Percentiles rank a stretch among this genome's conserved stretches.
Evolutionary conservation across 2,113 vertebrate genomes (phyloP).

Genomic region (Globicephala melas): DNA sequence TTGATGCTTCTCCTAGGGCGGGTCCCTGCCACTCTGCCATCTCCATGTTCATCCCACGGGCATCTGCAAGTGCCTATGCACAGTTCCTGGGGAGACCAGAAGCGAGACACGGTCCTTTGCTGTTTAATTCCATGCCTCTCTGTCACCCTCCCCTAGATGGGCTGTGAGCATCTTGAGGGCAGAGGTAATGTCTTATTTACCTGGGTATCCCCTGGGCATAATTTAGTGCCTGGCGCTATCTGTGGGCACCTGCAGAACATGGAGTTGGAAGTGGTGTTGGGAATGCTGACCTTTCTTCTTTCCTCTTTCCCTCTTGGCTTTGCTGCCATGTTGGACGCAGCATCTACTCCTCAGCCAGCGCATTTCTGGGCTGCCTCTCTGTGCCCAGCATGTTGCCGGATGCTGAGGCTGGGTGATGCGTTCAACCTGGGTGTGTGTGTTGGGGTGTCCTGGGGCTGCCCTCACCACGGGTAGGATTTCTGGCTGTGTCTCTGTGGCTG

Average conservation of each 20-base stretch:
- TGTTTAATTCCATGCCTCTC: not conserved
- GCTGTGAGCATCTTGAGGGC: not conserved
- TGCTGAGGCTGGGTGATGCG: not conserved
- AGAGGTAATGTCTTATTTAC: not conserved
- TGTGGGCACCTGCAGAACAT: not conserved
- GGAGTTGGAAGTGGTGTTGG: not conserved
- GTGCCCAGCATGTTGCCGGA: accelerated
- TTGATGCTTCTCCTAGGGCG: not conserved
- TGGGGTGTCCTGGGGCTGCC: not conserved
- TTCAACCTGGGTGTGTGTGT: not conserved
- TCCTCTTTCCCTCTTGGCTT: not conserved
- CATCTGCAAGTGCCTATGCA: not conserved
- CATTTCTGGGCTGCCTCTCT: not conserved
- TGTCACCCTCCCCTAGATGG: accelerated
- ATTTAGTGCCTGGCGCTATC: not conserved
- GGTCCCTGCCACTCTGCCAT: not conserved
- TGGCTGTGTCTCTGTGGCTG: not conserved
- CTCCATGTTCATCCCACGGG: accelerated
- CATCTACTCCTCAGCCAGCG: not conserved
- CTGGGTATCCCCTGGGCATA: not conserved
- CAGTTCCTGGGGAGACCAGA: not conserved
- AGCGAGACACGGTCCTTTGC: not conserved
- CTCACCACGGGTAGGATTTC: not conserved
- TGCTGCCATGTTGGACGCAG: not conserved
- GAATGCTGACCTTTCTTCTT: not conserved